Base-by-base conservation (phyloP, 2,797 vertebrate genomes). In the Cichlasoma orientale region DNA sequence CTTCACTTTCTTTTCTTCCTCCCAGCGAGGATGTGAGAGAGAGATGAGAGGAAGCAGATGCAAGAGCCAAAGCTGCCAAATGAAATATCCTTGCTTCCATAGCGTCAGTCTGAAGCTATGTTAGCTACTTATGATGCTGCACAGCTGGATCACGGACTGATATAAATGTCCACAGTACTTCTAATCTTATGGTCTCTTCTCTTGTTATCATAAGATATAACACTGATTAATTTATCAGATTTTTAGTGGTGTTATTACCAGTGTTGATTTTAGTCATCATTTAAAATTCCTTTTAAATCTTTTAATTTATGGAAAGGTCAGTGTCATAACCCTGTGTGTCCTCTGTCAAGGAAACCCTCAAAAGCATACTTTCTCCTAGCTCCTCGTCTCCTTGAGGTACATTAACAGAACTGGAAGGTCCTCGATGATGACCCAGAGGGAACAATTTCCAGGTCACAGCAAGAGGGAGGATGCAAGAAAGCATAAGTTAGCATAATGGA, bases 21-120 rank as follows among this genome's bases (percentile, higher is more conserved):
- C 63, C 63, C 25, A 50, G 38, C 72, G 38, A 78, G 27, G 44
- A 68, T 68, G 25, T 68, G 44, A 50, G 44, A 68, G 63, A 50
- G 61, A 68, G 12, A 47, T 50, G 44, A 50, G 44, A 31, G 44
- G 25, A 50, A 68, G 63, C 4, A 29, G 63, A 50, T 68, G 44
- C 44, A 50, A 0, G 44, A 50, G 50, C 50, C 25, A 31, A 31
- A 31, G 63, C 63, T 29, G 44, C 44, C 44, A 50, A 50, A 50
- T 68, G 63, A 68, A 68, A 68, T 50, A 68, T 29, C 18, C 25
- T 13, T 68, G 44, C 63, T 16, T 50, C 11, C 25, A 29, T 68
- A 68, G 44, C 18, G 44, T 68, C 6, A 1, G 44, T 68, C 44
- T 68, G 18, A 68, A 50, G 41, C 50, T 12, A 47, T 7, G 5